These are phyloP conservation scores for Montipora capricornis DNA, from an alignment of 64 coral and sea anemone species.

Conservation along the genomic window DNA sequence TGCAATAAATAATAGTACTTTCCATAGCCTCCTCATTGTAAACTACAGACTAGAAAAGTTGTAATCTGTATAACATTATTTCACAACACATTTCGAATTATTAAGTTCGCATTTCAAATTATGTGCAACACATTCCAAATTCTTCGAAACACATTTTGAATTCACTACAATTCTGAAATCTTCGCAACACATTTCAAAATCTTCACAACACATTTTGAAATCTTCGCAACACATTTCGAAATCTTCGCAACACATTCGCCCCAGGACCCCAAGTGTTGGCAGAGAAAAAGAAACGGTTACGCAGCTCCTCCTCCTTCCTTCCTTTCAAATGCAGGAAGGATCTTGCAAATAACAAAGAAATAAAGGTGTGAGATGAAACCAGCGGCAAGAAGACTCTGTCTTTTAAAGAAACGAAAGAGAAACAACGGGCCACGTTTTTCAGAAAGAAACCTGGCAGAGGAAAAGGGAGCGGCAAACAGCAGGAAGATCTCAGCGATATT, in stretches of 20 bases:
- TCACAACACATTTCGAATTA: not conserved
- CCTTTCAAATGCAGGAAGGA: too few relatives aligned
- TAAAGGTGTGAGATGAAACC: slow-evolving; percentile 1
- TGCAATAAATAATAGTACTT: too few relatives aligned
- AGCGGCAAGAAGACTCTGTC: slow-evolving; percentile 3
- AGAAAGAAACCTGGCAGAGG: slow-evolving; percentile 6
- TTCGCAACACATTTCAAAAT: slow-evolving; percentile 3
- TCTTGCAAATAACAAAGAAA: slow-evolving; percentile 26
- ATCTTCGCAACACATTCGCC: slow-evolving; percentile 25
- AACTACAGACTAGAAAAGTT: too few relatives aligned
- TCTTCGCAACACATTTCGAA: slow-evolving; percentile 8
- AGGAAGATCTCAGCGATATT: slow-evolving; percentile 23
- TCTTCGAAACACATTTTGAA: too few relatives aligned
- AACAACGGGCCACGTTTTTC: slow-evolving; percentile 16
- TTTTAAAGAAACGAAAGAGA: slow-evolving; percentile 17
- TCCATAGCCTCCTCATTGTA: too few relatives aligned
- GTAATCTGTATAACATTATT: not conserved
- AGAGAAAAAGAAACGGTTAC: not conserved
- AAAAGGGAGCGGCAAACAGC: slow-evolving; percentile 17
- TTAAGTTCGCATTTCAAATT: too few relatives aligned
- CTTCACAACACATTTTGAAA: slow-evolving; percentile 32
- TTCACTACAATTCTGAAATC: too few relatives aligned
- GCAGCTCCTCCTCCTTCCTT: slow-evolving; percentile 8
- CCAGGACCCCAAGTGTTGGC: slow-evolving; percentile 14
- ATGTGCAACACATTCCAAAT: too few relatives aligned